Base-by-base conservation (phyloP, 2,113 vertebrate genomes). In the Furnarius figulus region DNA sequence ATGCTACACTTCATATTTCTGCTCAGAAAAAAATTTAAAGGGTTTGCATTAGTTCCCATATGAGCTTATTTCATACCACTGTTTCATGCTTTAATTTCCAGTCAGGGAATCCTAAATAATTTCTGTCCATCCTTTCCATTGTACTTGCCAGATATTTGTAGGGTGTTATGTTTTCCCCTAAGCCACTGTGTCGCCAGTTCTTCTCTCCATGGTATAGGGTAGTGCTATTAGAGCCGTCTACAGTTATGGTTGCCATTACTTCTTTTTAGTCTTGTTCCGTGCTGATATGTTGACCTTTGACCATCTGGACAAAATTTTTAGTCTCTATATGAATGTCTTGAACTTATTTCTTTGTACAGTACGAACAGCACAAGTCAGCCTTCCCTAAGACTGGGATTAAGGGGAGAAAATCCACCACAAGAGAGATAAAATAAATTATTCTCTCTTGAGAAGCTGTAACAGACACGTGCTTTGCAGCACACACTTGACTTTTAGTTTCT, bases 111-210 rank as follows among this genome's bases (percentile, higher is more conserved):
- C 76, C 84, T 93, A 91, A 95, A 93, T 91, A 87, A 89, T 85
- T 93, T 78, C 76, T 91, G 61, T 84, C 76, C 73, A 86, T 95
- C 85, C 33, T 97, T 94, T 93, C 92, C 73, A 61, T 72, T 86
- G 81, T 88, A 93, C 52, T 89, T 89, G 72, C 90, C 95, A 96
- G 93, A 94, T 95, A 95, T 93, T 94, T 95, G 90, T 89, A 95
- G 79, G 68, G 87, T 92, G 90, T 93, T 95, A 96, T 28, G 87
- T 86, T 96, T 96, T 95, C 82, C 90, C 88, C 27, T 72, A 93
- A 95, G 93, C 74, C 72, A 53, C 25, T 49, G 47, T 89, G 83
- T 90, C 8, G 22, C 82, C 93, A 96, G 79, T 63, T 92, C 80
- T 96, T 86, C 24, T 86, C 70, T 88, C 90, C 77, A 12, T 58